These are phyloP conservation scores for Clarias batrachus DNA, from an alignment of 2,113 vertebrate genomes.

Conservation along the genomic window DNA sequence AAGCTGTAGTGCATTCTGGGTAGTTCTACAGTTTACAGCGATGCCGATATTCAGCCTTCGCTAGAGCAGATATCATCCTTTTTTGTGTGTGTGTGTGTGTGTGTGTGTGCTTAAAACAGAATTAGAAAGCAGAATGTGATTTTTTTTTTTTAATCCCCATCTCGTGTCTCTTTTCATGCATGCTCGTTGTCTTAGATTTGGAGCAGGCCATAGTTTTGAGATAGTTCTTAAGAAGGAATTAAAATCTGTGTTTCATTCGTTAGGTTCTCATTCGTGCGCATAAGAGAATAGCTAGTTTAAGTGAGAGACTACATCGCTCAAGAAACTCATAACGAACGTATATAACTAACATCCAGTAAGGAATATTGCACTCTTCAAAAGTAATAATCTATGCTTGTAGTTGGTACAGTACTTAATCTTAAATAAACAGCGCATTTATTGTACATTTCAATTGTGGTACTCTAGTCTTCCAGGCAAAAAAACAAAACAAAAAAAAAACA, in stretches of 20 bases:
- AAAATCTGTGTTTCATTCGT: constrained; percentile 2
- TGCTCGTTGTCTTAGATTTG: constrained; percentile 29
- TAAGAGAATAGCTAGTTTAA: neutral
- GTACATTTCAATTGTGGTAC: constrained; percentile 44
- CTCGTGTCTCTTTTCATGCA: neutral
- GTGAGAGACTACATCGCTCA: constrained; percentile 12
- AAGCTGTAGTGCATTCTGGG: neutral
- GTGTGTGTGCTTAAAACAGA: neutral
- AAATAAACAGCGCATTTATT: constrained; percentile 30
- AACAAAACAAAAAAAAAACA: neutral
- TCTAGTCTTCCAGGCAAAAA: constrained; percentile 48
- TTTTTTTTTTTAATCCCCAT: neutral
- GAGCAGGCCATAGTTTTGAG: neutral
- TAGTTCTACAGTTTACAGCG: neutral
- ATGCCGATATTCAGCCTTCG: neutral
- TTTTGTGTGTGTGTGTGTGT: neutral
- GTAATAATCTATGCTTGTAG: constrained; percentile 48
- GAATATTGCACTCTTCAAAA: constrained; percentile 42
- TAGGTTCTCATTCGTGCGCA: neutral
- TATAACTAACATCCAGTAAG: constrained; percentile 34
- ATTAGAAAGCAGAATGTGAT: neutral
- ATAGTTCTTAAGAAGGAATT: neutral
- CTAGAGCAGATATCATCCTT: neutral
- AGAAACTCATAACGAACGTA: constrained; percentile 23
- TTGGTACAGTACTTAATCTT: constrained; percentile 42